Evolutionary conservation across 2,888 invertebrate genomes (phyloP).

Genomic region (Brachycybe producta): DNA sequence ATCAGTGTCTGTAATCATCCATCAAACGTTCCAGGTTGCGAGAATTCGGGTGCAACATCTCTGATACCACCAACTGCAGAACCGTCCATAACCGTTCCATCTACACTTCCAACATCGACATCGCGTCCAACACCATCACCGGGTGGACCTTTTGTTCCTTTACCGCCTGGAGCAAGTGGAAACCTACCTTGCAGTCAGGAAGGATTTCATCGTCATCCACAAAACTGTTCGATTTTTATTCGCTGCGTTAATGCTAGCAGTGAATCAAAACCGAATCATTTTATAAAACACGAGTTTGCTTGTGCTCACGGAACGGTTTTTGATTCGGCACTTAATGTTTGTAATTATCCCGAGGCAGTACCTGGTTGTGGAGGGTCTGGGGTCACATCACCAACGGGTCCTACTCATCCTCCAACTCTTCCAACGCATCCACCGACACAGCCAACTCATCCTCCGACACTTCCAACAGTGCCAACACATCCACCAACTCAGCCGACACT

Average conservation of each 20-base stretch:
- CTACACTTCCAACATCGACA: not conserved
- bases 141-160: not conserved
- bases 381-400: not conserved
- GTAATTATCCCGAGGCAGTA: constrained; percentile 4
- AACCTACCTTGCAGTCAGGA: not conserved
- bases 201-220: not conserved
- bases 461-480: not conserved
- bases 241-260: constrained; percentile 2
- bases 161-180: not conserved
- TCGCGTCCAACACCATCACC: not conserved
- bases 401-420: not conserved
- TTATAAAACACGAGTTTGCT: constrained; percentile 3
- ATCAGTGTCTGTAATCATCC: constrained; percentile 24
- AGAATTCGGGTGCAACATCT: not conserved
- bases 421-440: not conserved
- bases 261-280: not conserved
- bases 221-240: constrained; percentile 3
- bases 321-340: not conserved
- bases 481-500: not conserved
- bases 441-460: not conserved
- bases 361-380: constrained; percentile 1
- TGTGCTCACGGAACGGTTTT: constrained; percentile 9
- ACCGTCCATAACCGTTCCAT: not conserved
- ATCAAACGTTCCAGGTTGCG: constrained; percentile 15
- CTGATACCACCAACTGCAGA: not conserved